phyloP scores from a whole-genome alignment of 2,797 vertebrate genomes.

The Urocyon cinereoargenteus region DNA sequence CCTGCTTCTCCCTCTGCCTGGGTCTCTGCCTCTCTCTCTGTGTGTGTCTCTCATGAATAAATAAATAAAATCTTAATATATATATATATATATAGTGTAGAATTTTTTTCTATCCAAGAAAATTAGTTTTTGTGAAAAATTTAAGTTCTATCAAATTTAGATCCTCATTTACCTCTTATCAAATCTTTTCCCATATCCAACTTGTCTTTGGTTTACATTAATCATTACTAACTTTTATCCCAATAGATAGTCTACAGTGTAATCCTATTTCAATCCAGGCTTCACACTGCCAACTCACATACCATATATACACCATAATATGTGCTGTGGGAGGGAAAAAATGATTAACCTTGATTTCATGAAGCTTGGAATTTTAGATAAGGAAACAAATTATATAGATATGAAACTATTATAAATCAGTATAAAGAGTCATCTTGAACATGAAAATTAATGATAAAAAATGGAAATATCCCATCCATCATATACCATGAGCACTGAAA shows the following conservation, averaged over 20 bases:
- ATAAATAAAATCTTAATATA: too few relatives aligned
- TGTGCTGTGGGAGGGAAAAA: background rate
- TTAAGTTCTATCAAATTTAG: background rate
- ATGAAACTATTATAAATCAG: background rate
- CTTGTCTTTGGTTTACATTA: conserved; percentile 32
- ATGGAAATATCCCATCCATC: background rate
- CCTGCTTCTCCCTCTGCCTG: too few relatives aligned
- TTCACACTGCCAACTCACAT: background rate
- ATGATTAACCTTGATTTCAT: background rate
- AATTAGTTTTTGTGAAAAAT: conserved; percentile 50
- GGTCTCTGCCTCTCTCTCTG: too few relatives aligned
- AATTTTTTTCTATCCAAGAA: background rate
- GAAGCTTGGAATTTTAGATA: background rate
- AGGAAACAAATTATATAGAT: background rate
- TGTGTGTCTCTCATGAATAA: too few relatives aligned
- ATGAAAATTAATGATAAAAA: background rate
- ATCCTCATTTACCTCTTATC: background rate
- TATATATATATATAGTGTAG: too few relatives aligned
- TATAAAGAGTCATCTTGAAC: background rate
- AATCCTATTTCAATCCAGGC: background rate
- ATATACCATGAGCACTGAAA: background rate
- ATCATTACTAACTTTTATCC: background rate
- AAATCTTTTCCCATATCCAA: background rate
- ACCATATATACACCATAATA: background rate
- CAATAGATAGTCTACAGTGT: background rate